Evolutionary conservation across 2,113 vertebrate species (phyloP).

Genomic region (Myocastor coypus): DNA sequence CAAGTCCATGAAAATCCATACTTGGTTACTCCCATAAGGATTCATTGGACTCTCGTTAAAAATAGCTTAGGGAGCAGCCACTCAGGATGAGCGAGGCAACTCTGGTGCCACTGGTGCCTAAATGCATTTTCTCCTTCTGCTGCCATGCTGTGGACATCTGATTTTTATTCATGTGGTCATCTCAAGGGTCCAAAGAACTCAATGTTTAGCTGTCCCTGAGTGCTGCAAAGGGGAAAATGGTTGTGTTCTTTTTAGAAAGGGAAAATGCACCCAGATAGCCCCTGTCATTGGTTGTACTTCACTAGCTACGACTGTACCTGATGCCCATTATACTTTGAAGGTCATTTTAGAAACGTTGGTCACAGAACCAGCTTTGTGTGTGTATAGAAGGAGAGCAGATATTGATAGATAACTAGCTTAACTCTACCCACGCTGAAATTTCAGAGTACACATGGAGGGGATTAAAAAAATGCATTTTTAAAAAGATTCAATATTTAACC

Average conservation of each 20-base stretch:
- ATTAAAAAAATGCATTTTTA: not conserved
- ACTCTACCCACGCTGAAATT: not conserved
- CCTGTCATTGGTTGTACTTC: not conserved
- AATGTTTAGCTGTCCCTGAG: not conserved
- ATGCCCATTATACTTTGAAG: not conserved
- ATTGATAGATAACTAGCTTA: not conserved
- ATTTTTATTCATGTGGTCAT: not conserved
- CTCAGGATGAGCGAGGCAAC: not conserved
- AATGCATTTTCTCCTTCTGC: not conserved
- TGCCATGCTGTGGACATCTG: not conserved
- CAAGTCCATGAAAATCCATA: not conserved
- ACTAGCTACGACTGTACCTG: not conserved
- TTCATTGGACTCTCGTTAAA: slow-evolving; percentile 43
- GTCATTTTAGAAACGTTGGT: not conserved
- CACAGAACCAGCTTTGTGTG: not conserved
- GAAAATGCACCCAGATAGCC: not conserved
- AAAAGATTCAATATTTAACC: not conserved
- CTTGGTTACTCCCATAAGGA: not conserved
- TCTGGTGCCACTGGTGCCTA: not conserved
- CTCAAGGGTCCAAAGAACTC: not conserved
- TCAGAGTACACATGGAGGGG: not conserved
- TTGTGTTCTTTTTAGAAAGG: not conserved
- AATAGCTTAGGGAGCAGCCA: not conserved
- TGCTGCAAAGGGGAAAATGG: not conserved
- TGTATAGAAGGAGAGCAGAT: not conserved